Evolutionary conservation across 2,113 vertebrate species (phyloP).

Genomic region (Microcebus tavaratra): DNA sequence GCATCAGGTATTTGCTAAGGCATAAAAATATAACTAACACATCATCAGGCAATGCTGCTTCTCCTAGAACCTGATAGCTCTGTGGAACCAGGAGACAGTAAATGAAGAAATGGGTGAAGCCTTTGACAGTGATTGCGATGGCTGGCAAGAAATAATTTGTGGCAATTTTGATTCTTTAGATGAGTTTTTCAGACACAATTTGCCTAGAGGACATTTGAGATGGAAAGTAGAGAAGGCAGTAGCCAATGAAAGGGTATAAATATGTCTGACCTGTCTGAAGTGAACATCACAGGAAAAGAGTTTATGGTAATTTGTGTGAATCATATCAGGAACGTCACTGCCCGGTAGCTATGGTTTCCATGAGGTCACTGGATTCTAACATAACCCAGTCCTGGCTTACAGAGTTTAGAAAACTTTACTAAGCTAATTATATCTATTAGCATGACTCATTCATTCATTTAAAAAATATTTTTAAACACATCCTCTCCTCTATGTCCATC

Average conservation of each 20-base stretch:
- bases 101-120: neutral
- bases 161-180: constrained; percentile 1
- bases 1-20: neutral
- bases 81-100: neutral
- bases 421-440: neutral
- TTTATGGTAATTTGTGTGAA: neutral
- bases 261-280: neutral
- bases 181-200: neutral
- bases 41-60: neutral
- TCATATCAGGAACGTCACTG: neutral
- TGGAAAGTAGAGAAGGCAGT: neutral
- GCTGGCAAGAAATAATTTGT: neutral
- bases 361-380: neutral
- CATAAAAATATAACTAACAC: constrained; percentile 46
- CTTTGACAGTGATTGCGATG: neutral
- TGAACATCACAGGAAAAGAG: neutral
- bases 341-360: neutral
- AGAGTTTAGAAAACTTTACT: neutral
- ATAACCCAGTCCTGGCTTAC: neutral
- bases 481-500: neutral
- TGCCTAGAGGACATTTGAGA: constrained; percentile 14
- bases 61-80: neutral
- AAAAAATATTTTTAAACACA: neutral
- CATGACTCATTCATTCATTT: neutral
- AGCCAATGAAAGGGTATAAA: neutral